Percentiles rank a stretch among this genome's conserved stretches.
These are phyloP conservation scores for Glyptemys insculpta DNA, from an alignment of 2,797 vertebrate species.

Conservation along the genomic window DNA sequence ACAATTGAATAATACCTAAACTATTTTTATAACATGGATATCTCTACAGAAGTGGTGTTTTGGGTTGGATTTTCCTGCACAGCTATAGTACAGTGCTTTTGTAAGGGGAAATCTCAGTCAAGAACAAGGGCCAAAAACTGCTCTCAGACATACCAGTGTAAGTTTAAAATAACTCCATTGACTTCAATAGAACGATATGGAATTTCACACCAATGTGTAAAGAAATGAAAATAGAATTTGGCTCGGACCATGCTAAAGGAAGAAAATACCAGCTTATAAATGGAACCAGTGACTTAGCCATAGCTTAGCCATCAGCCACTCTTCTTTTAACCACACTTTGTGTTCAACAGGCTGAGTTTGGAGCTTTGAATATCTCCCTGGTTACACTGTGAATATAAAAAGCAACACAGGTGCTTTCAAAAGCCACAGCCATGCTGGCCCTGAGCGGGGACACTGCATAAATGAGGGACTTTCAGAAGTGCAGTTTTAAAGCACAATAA, in stretches of 20 bases:
- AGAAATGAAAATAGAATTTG: constrained; percentile 57
- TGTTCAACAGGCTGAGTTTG: constrained; percentile 54
- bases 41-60: neutral
- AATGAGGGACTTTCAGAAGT: neutral
- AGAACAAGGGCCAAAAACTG: constrained; percentile 6
- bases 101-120: constrained; percentile 32
- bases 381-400: constrained; percentile 42
- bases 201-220: constrained; percentile 7
- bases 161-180: constrained; percentile 28
- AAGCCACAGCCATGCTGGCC: neutral
- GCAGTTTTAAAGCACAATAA: constrained; percentile 41
- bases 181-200: constrained; percentile 40
- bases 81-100: constrained; percentile 27
- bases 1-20: neutral
- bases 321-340: constrained; percentile 59
- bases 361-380: constrained; percentile 47
- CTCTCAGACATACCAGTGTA: constrained; percentile 5
- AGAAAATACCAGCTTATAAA: constrained; percentile 56
- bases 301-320: constrained; percentile 21
- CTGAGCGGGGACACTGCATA: neutral
- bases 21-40: neutral
- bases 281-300: constrained; percentile 14
- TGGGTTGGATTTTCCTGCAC: constrained; percentile 1
- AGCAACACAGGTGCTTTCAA: neutral
- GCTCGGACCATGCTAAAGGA: constrained; percentile 43